Conservation (phyloP, 2,797 vertebrate genomes). For the Ara ararauna region DNA sequence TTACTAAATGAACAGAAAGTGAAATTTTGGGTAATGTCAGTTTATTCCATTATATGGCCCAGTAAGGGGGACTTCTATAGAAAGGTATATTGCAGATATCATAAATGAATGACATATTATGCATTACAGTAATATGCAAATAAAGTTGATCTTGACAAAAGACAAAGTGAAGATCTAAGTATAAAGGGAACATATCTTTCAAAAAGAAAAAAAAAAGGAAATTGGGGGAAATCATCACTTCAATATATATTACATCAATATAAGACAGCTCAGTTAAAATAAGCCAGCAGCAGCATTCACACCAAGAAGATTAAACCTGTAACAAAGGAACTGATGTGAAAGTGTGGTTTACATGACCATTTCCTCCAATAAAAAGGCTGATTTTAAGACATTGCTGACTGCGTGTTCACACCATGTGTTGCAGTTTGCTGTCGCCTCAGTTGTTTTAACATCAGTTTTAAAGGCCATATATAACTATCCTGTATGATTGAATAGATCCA, state of each 20-base stretch:
- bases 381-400: not conserved
- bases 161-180: not conserved
- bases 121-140: conserved; percentile 36
- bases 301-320: not conserved
- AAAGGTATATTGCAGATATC: conserved; percentile 39
- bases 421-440: not conserved
- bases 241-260: not conserved
- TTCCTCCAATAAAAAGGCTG: not conserved
- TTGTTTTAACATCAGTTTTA: not conserved
- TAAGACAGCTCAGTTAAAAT: not conserved
- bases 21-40: not conserved
- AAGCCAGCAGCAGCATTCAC: conserved; percentile 20
- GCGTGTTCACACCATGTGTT: not conserved
- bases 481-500: not conserved
- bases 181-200: not conserved
- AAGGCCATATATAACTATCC: not conserved
- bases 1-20: not conserved
- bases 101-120: conserved; percentile 54
- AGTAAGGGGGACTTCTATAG: not conserved
- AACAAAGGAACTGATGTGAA: not conserved
- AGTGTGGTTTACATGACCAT: not conserved
- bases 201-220: not conserved
- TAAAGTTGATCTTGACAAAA: conserved; percentile 36
- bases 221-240: not conserved
- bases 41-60: conserved; percentile 21